Evolutionary conservation across 2,888 invertebrate species (phyloP).

Genomic region (Syrista parreyssii): DNA sequence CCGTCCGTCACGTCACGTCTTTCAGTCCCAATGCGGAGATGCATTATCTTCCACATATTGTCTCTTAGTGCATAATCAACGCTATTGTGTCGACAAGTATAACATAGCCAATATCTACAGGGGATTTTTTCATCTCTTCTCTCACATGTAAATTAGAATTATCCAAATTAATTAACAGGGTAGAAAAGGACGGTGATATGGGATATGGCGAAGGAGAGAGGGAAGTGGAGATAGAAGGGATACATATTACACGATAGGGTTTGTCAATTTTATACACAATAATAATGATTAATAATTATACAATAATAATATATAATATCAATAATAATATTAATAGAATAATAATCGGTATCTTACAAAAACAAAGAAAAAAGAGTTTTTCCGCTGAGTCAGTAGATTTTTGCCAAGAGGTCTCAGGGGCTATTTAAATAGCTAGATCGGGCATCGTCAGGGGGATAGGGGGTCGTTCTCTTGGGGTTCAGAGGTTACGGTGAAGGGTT

Average conservation of each 20-base stretch:
- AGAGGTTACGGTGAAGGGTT: not conserved
- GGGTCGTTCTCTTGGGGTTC: not conserved
- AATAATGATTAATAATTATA: constrained; percentile 48
- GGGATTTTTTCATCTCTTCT: constrained; percentile 23
- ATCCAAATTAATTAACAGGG: constrained; percentile 57
- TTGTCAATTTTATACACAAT: constrained; percentile 47
- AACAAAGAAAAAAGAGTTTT: not conserved
- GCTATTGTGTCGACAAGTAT: not conserved
- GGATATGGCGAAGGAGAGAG: not conserved
- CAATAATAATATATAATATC: constrained; percentile 43
- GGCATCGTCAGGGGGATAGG: not conserved
- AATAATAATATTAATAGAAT: constrained; percentile 33
- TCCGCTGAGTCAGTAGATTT: constrained; percentile 1
- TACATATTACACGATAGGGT: constrained; percentile 57
- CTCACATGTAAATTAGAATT: constrained; percentile 51
- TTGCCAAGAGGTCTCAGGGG: constrained; percentile 12
- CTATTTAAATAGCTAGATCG: not conserved
- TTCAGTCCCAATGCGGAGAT: not conserved
- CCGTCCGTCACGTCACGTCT: not conserved
- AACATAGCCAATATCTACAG: constrained; percentile 3
- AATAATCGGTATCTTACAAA: constrained; percentile 26
- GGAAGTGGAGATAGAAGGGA: constrained; percentile 16
- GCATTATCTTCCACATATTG: not conserved
- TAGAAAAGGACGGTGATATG: constrained; percentile 18
- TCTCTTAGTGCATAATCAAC: not conserved